Base-by-base conservation (phyloP, 1,140 invertebrate genomes). In the Tribolium madens region DNA sequence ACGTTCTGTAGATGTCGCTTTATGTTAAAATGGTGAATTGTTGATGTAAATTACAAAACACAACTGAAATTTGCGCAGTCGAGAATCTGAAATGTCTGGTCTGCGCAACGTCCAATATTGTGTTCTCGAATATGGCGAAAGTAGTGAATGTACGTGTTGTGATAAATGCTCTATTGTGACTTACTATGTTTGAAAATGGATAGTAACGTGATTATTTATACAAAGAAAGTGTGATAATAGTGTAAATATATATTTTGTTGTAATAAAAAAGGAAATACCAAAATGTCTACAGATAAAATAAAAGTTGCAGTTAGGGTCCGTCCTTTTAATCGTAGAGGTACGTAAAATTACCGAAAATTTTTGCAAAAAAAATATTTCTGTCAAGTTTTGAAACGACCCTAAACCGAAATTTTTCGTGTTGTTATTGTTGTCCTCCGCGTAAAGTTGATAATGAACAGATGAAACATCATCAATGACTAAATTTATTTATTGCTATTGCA, bases 261-360 rank as follows among this genome's bases (percentile, higher is more conserved):
- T 77, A 82, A 80, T 50, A 77, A 81, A 78, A 74, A 78, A 36
- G 70, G 42, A 50, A 72, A 76, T 79, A 85, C 84, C 78, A 88
- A 87, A 86, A 94, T 94, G 93, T 90, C 93, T 84, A 92, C 92
- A 88, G 93, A 94, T 92, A 98, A 98, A 91, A 97, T 98, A 85
- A 97, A 97, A 91, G 97, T 98, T 80, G 96, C 96, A 82, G 96
- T 98, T 81, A 91, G 97, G 86, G 96, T 98, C 85, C 92, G 97
- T 87, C 97, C 97, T 85, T 96, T 98, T 88, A 98, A 97, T 90
- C 92, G 95, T 82, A 91, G 97, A 93, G 97, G 97, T 97, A 91
- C 90, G 70, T 74, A 26, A 26, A 26, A 26, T 73, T 76, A 3
- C 3, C n/a, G 13, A 12, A 13, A 52, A 31, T 73, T 47, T 71